Conservation (phyloP, 2,797 vertebrate genomes). For the Aplochiton taeniatus region DNA sequence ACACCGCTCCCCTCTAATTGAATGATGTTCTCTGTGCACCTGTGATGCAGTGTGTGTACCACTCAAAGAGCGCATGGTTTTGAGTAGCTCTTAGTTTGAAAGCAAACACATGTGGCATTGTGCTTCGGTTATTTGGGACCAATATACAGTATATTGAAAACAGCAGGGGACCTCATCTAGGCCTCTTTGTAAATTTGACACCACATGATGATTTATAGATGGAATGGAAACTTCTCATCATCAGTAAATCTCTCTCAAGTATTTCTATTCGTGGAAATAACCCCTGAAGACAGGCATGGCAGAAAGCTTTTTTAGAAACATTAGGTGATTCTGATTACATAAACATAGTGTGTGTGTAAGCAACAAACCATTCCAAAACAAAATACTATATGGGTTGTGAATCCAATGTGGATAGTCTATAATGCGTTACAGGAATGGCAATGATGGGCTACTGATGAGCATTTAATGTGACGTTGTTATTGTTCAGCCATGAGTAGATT, state of each 20-base stretch:
- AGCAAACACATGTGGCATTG: constrained; percentile 49
- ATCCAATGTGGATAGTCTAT: no score
- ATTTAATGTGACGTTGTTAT: neutral
- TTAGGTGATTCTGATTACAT: no score
- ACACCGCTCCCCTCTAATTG: neutral
- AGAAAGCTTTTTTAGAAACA: neutral
- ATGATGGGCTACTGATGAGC: neutral
- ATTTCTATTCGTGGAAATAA: constrained; percentile 13
- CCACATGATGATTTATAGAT: constrained; percentile 46
- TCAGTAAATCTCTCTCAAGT: constrained; percentile 44
- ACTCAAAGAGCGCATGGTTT: constrained; percentile 31
- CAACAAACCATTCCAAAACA: no score
- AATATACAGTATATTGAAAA: constrained; percentile 58
- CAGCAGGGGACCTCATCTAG: constrained; percentile 53
- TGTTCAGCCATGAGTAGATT: neutral
- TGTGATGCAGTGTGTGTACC: neutral
- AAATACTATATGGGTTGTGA: no score
- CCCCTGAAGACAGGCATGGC: no score
- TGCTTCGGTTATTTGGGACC: constrained; percentile 47
- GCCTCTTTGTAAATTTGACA: constrained; percentile 54
- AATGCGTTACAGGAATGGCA: neutral
- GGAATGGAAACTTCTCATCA: constrained; percentile 44
- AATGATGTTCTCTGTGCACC: neutral
- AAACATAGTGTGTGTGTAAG: no score
- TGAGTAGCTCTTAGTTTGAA: constrained; percentile 47